Conservation (phyloP, 2,797 vertebrate species). For the Salmo trutta region DNA sequence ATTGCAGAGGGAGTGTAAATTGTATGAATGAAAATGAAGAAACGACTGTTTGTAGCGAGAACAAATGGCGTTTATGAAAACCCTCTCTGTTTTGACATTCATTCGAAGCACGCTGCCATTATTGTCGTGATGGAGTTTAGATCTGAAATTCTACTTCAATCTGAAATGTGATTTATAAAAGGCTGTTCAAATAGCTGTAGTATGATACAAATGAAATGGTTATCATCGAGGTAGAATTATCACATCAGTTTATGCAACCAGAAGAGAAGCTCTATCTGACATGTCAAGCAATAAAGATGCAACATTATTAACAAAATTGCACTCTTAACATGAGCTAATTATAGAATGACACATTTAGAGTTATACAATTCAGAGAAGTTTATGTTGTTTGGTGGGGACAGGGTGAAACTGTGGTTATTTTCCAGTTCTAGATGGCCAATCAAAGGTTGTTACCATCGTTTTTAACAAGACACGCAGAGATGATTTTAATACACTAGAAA, state of each 20-base stretch:
- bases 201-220: neutral
- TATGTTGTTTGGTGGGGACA: slow-evolving; percentile 33
- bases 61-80: neutral
- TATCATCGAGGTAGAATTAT: neutral
- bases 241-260: neutral
- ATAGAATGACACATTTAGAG: slow-evolving; percentile 13
- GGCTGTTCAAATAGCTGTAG: neutral
- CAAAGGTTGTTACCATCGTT: slow-evolving; percentile 40
- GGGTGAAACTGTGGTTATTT: slow-evolving; percentile 38
- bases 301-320: slow-evolving; percentile 12
- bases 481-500: slow-evolving; percentile 57
- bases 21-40: neutral
- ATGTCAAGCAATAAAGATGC: slow-evolving; percentile 4
- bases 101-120: neutral
- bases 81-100: neutral
- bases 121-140: neutral
- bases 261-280: neutral
- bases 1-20: neutral
- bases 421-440: slow-evolving; percentile 43
- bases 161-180: neutral
- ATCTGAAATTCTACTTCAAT: neutral
- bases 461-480: slow-evolving; percentile 58
- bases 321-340: slow-evolving; percentile 48
- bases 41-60: neutral
- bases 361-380: slow-evolving; percentile 43